Base-by-base conservation (phyloP, 1,140 invertebrate genomes). In the Drosophila elegans region DNA sequence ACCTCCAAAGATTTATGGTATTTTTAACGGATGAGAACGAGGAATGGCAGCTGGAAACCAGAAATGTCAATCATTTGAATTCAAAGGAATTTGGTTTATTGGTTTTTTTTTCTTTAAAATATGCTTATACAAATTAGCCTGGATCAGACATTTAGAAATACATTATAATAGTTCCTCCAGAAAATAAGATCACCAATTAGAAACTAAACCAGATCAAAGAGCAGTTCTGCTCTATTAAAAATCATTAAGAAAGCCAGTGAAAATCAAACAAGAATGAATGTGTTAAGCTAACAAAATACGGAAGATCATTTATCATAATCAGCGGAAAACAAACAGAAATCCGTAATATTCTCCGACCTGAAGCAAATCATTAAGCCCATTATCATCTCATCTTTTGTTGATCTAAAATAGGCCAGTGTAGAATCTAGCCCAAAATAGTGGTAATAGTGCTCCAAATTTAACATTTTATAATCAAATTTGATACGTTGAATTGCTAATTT, bases 251-350 rank as follows among this genome's bases (percentile, higher is more conserved):
- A 34, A 44, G 27, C 59, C 59, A 57, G 4, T 39, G 11, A 29
- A 63, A 63, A 45, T 36, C 41, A 63, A 45, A 29, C 32, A 57
- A 71, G 29, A 53, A 62, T 52, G 27, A 56, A 76, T 71, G 63
- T 56, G 41, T 7, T 44, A 66, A 80, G 36, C 63, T 13, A 7
- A 54, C 21, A 29, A 45, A 54, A 16, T 39, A 27, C 5, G 21
- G n/a, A 9, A 60, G 11, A 57, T 54, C 73, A 80, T 80, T 73
- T 66, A 80, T 80, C 78, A 61, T 73, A 49, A 74, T 78, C 64
- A 76, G 16, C 25, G 16, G 7, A 69, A 69, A 44, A 46, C 48
- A 39, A 45, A 63, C 25, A 44, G 13, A 52, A 62, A 48, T 13
- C 3, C 3, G 5, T 38, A 16, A 21, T 12, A 29, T 11, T 60